A percentile compares a stretch with the other conserved stretches of the same genome.
phyloP scores from a whole-genome alignment of 2,113 vertebrate genomes.

The Chelonoidis abingdonii region DNA sequence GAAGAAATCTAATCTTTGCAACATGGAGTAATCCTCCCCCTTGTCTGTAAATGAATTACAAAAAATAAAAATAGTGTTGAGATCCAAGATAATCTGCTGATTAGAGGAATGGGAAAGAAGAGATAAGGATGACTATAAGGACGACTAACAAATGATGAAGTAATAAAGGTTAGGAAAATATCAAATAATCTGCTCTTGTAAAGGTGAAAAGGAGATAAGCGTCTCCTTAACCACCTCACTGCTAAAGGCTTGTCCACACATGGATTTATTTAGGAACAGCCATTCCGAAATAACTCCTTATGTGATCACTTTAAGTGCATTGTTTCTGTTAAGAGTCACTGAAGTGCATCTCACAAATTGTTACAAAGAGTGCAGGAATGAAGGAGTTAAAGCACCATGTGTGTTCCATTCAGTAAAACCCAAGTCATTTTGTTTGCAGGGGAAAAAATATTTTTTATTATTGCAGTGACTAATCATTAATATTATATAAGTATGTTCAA shows the following conservation, averaged over 20 bases:
- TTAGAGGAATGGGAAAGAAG: not conserved
- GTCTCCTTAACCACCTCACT: not conserved
- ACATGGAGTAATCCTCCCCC: not conserved
- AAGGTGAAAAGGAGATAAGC: not conserved
- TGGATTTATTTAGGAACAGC: not conserved
- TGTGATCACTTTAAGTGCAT: fast-evolving
- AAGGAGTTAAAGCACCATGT: not conserved
- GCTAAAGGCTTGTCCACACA: not conserved
- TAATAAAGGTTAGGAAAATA: not conserved
- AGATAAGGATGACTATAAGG: not conserved
- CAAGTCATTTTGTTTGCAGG: not conserved
- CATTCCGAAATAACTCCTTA: not conserved
- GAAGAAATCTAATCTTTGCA: not conserved
- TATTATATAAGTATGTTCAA: not conserved
- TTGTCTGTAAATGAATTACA: not conserved
- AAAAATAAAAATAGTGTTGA: not conserved
- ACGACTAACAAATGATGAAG: not conserved
- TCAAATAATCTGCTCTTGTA: fast-evolving
- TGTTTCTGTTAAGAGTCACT: not conserved
- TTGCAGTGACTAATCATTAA: not conserved
- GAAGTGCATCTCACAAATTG: not conserved
- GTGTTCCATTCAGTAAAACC: not conserved
- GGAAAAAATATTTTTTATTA: not conserved
- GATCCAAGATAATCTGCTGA: not conserved
- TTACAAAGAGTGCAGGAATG: not conserved